Evolutionary conservation across 92 coral and sea anemone genomes (phyloP).

Genomic region (Anthopleura xanthogrammica): DNA sequence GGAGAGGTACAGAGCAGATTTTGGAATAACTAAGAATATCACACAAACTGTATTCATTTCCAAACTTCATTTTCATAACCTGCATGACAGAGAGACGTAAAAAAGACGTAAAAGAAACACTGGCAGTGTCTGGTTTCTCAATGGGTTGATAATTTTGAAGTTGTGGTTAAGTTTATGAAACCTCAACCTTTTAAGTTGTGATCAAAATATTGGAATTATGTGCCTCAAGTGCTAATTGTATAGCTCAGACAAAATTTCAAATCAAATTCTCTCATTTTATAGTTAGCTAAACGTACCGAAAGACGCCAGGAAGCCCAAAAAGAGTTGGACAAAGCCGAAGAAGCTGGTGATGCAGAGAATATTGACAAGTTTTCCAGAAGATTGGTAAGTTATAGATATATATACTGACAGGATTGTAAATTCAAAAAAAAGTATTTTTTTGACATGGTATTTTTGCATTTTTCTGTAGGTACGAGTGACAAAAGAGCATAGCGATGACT

Average conservation of each 20-base stretch:
- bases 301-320: constrained; percentile 93
- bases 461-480: constrained; percentile 82
- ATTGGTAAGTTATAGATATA: constrained; percentile 52
- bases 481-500: constrained; percentile 85
- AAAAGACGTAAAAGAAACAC: neutral
- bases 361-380: constrained; percentile 91
- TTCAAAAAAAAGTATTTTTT: too few species aligned
- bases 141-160: too few species aligned
- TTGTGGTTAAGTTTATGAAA: too few species aligned
- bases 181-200: too few species aligned
- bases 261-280: neutral
- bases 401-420: too few species aligned
- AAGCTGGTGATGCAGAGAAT: constrained; percentile 90
- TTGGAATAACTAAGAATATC: neutral
- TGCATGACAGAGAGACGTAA: too few species aligned
- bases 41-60: too few species aligned
- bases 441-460: neutral
- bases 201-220: too few species aligned
- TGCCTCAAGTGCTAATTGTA: too few species aligned
- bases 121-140: too few species aligned
- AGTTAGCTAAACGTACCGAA: constrained; percentile 96
- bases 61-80: too few species aligned
- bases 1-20: constrained; percentile 75
- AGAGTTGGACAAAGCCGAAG: constrained; percentile 86
- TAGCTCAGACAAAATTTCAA: neutral